Base-by-base conservation (phyloP, 30 jellyfish, hydroid and myxozoan genomes). In the Euphysa ruthae region DNA sequence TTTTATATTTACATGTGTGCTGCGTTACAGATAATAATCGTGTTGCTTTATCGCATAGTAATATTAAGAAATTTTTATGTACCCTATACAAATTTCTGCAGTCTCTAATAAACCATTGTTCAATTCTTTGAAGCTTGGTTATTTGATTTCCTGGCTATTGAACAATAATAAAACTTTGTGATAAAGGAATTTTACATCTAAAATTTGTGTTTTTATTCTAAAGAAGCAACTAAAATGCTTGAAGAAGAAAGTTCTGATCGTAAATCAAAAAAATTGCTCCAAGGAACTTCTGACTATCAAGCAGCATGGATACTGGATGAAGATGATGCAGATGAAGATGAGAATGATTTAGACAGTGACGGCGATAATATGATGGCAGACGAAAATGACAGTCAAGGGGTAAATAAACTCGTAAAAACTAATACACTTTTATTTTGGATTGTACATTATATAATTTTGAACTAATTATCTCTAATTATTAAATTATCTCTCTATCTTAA, bases 231-330 rank as follows among this genome's bases (percentile, higher is more conserved):
- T 15, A 22, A 21, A 12, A 69, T 66, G 38, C 32, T 25, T 1
- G 75, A 78, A 55, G 93, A 32, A 49, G 60, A 70, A 44, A 63
- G 56, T 22, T 32, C 58, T 0, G 63, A 33, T 21, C 74, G 49
- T 7, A 58, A n/a, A n/a, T 64, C 22, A 34, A 60, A 13, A 51
- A 84, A 61, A 46, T 62, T 26, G 62, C 74, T 76, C 7, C 69
- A 84, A 49, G 95, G 95, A n/a, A 76, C 95, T 18, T 84, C 95
- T 13, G 93, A 84, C 6, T 84, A 84, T 29, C 95, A 84, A 57
- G 93, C 93, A 0, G 71, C 95, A 14, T 84, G 95, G 95, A 84
- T 84, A 35, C 73, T 76, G 55, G 95, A 84, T 28, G 95, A 77
- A 44, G 49, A 61, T 33, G 90, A 76, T 49, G 87, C 43, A 19